These are phyloP conservation scores for Pachyramphus minor DNA, from an alignment of 2,113 vertebrate genomes.

Conservation along the genomic window DNA sequence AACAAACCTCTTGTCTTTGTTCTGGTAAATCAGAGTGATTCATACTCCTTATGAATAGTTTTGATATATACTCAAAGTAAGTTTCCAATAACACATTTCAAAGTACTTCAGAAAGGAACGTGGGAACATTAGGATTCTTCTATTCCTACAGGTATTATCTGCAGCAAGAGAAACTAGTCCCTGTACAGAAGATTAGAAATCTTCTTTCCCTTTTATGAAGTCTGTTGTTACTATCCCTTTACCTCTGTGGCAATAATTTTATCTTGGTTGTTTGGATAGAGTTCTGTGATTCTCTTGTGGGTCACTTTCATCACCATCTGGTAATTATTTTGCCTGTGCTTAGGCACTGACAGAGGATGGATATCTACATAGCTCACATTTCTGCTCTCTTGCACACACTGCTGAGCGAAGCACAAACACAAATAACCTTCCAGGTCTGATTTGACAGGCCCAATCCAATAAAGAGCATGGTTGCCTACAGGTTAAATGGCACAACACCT, in stretches of 20 bases:
- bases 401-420: neutral
- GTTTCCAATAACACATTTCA: neutral
- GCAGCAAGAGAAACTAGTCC: neutral
- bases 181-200: neutral
- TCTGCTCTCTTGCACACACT: neutral
- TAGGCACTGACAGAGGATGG: neutral
- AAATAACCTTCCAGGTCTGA: neutral
- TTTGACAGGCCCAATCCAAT: neutral
- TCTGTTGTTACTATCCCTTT: neutral
- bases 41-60: neutral
- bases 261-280: neutral
- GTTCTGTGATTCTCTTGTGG: neutral
- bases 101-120: neutral
- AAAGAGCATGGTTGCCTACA: neutral
- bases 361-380: neutral
- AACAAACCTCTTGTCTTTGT: neutral
- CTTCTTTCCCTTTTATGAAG: neutral
- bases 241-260: neutral
- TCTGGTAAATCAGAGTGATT: neutral
- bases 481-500: neutral
- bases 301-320: neutral
- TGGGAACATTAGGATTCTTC: neutral
- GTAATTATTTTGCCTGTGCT: conserved; percentile 16
- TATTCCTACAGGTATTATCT: neutral
- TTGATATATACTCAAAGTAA: neutral